phyloP scores from a whole-genome alignment of 2,797 vertebrate genomes.

The Danio aesculapii region DNA sequence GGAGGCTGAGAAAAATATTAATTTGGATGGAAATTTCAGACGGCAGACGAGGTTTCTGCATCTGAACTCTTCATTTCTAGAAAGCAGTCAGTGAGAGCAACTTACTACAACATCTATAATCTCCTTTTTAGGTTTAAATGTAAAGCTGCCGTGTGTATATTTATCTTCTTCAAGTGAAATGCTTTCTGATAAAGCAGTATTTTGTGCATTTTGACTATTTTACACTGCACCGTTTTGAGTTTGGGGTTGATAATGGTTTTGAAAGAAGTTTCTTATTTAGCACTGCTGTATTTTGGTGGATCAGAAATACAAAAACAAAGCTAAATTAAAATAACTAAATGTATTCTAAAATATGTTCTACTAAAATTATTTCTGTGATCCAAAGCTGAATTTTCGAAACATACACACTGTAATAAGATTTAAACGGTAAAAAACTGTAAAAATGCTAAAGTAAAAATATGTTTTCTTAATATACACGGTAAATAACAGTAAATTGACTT shows the following conservation, averaged over 20 bases:
- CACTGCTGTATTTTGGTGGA: background rate
- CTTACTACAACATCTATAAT: background rate
- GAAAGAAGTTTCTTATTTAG: background rate
- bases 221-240: background rate
- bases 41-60: too few relatives aligned
- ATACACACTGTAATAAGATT: too few relatives aligned
- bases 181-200: background rate
- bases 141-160: slow-evolving; percentile 2
- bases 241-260: background rate
- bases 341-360: too few relatives aligned
- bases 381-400: too few relatives aligned
- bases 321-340: too few relatives aligned
- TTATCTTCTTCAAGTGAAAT: background rate
- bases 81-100: background rate
- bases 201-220: background rate
- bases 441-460: too few relatives aligned
- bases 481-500: too few relatives aligned
- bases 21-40: too few relatives aligned
- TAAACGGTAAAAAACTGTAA: too few relatives aligned
- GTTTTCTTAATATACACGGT: too few relatives aligned
- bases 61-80: background rate
- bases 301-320: background rate
- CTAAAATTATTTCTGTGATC: too few relatives aligned
- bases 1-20: too few relatives aligned
- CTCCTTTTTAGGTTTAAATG: background rate